Evolutionary conservation across 1,140 invertebrate genomes (phyloP).

Genomic region (Cotesia glomerata): DNA sequence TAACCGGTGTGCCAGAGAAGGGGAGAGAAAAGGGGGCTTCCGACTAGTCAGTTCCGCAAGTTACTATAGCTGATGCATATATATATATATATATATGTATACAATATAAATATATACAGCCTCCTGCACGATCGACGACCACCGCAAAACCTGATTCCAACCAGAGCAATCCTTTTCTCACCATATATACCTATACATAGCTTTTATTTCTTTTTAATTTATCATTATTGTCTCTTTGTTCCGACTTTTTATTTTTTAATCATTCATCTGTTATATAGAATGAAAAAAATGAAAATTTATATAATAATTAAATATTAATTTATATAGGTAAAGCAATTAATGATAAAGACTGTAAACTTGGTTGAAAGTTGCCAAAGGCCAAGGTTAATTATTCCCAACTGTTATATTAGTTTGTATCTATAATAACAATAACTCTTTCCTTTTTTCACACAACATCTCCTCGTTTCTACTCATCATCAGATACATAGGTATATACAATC

Average conservation of each 20-base stretch:
- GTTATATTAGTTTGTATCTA: background rate
- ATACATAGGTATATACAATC: no score
- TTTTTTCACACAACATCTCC: conserved; percentile 12
- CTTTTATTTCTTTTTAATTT: background rate
- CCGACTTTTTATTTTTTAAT: no score
- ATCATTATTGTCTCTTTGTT: background rate
- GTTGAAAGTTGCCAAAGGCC: conserved; percentile 1
- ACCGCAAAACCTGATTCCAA: conserved; percentile 30
- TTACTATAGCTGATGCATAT: conserved; percentile 7
- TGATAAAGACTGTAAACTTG: background rate
- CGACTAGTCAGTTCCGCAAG: conserved; percentile 62
- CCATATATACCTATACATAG: conserved; percentile 7
- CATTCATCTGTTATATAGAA: no score
- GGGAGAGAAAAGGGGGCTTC: conserved; percentile 45
- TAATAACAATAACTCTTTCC: background rate
- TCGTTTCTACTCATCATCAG: no score
- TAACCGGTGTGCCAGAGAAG: conserved; percentile 51
- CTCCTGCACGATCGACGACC: conserved; percentile 39
- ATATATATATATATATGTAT: background rate
- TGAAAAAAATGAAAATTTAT: no score
- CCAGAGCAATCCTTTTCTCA: conserved; percentile 2
- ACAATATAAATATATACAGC: conserved; percentile 12
- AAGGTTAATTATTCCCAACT: conserved; percentile 22
- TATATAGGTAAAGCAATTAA: background rate
- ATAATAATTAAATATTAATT: no score